Evolutionary conservation across 2,888 invertebrate species (phyloP).

Genomic region (Deilephila elpenor): DNA sequence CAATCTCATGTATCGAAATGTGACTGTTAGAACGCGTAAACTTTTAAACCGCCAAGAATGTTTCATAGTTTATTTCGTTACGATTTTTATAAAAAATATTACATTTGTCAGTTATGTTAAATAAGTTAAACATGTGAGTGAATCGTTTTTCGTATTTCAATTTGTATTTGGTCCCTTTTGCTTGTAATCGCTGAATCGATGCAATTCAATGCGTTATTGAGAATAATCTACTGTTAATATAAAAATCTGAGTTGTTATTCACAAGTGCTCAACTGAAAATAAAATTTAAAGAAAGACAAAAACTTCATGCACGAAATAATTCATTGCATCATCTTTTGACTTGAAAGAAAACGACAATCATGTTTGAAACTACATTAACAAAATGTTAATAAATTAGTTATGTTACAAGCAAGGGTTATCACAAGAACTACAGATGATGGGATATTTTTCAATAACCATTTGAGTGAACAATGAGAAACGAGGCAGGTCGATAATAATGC

Average conservation of each 20-base stretch:
- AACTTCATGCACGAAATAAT: conserved; percentile 63
- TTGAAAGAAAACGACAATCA: conserved; percentile 37
- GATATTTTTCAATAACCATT: conserved; percentile 51
- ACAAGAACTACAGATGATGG: conserved; percentile 69
- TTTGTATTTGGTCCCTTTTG: conserved; percentile 83
- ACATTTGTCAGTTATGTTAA: conserved; percentile 77
- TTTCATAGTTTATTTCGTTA: conserved; percentile 64
- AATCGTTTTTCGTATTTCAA: conserved; percentile 64
- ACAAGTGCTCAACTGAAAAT: conserved; percentile 62
- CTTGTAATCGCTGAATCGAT: conserved; percentile 78
- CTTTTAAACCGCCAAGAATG: conserved; percentile 72
- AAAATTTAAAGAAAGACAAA: conserved; percentile 49
- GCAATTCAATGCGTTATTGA: conserved; percentile 61
- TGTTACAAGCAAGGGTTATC: conserved; percentile 85
- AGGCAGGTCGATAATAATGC: conserved; percentile 57
- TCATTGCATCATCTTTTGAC: conserved; percentile 35
- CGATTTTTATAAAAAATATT: conserved; percentile 47
- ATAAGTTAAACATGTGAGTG: conserved; percentile 60
- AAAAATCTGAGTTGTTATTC: conserved; percentile 66
- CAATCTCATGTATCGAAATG: conserved; percentile 50
- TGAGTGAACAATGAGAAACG: conserved; percentile 51
- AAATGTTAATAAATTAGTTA: conserved; percentile 79
- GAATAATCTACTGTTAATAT: conserved; percentile 66
- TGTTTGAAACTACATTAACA: conserved; percentile 56
- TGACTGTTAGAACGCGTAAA: conserved; percentile 63